Conservation (phyloP, 2,113 vertebrate genomes). For the Poecile atricapillus region DNA sequence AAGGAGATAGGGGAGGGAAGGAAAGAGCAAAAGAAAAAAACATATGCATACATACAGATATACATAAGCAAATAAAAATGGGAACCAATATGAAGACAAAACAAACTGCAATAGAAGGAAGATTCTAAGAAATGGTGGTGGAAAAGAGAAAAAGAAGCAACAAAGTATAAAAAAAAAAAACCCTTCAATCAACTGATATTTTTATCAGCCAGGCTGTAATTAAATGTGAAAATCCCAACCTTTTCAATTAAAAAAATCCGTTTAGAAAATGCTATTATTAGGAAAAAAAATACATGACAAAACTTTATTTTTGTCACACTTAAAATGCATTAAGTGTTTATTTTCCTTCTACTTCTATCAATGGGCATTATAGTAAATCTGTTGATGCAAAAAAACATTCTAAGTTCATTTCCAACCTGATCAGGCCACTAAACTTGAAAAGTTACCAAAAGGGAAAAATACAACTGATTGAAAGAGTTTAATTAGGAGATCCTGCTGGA, state of each 20-base stretch:
- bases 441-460: background rate
- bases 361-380: background rate
- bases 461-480: background rate
- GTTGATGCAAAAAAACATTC: background rate
- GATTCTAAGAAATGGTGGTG: background rate
- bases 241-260: background rate
- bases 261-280: background rate
- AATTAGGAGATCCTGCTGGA: background rate
- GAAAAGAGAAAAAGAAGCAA: background rate
- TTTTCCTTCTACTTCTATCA: background rate
- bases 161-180: background rate
- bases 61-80: background rate
- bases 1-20: background rate
- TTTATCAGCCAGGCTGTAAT: background rate
- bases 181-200: background rate
- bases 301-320: background rate
- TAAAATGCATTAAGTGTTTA: background rate
- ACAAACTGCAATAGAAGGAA: background rate
- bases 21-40: background rate
- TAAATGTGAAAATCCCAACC: rapidly evolving
- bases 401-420: background rate
- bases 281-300: background rate
- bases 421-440: background rate
- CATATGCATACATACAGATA: background rate
- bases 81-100: background rate